Conservation (phyloP, 1,140 invertebrate species). For the Amphibalanus amphitrite region DNA sequence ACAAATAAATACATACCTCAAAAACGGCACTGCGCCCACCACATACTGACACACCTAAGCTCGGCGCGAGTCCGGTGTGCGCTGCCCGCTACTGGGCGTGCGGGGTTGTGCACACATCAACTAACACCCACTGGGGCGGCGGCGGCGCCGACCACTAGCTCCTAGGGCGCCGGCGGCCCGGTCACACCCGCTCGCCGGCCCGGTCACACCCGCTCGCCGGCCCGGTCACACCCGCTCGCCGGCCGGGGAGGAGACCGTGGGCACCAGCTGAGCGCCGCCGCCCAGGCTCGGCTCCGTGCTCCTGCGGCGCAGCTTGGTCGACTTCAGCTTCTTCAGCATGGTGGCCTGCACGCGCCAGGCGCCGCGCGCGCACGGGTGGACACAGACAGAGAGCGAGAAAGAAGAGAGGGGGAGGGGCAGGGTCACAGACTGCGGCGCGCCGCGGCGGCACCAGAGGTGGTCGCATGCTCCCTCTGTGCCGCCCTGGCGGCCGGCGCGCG, state of each 20-base stretch:
- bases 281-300: slow-evolving; percentile 19
- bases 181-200: too few relatives aligned
- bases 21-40: not conserved
- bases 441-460: too few relatives aligned
- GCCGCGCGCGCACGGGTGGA: too few relatives aligned
- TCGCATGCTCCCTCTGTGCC: too few relatives aligned
- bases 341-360: slow-evolving; percentile 17
- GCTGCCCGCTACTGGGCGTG: not conserved
- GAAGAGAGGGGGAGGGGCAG: slow-evolving; percentile 7
- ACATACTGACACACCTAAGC: not conserved
- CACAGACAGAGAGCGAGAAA: not conserved
- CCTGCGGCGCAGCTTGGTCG: slow-evolving; percentile 18
- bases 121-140: not conserved
- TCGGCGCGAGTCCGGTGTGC: not conserved
- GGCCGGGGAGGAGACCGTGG: not conserved
- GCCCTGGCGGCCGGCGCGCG: too few relatives aligned
- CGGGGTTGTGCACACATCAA: not conserved
- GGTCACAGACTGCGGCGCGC: not conserved
- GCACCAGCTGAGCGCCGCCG: not conserved
- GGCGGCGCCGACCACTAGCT: not conserved
- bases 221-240: not conserved
- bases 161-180: too few relatives aligned
- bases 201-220: too few relatives aligned
- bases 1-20: not conserved
- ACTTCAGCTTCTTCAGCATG: slow-evolving; percentile 21